These are phyloP conservation scores for Melieria picta DNA, from an alignment of 2,888 invertebrate genomes.

Conservation along the genomic window DNA sequence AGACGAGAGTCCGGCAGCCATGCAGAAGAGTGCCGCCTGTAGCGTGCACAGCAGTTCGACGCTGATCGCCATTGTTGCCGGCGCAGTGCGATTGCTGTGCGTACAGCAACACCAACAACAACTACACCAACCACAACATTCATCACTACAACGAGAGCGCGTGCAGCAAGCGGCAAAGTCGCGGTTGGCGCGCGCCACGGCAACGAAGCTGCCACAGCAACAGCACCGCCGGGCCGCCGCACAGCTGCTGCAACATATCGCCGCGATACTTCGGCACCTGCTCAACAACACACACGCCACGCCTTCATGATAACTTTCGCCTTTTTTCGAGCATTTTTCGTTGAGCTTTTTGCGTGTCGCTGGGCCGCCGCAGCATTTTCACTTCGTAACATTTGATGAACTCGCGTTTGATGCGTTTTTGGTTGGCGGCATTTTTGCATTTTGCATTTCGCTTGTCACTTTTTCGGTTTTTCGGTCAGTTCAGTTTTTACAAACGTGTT, in stretches of 20 bases:
- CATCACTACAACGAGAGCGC: background rate
- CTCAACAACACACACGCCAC: slow-evolving; percentile 28
- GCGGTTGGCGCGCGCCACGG: background rate
- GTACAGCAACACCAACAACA: background rate
- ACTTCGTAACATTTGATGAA: background rate
- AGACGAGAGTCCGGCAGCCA: slow-evolving; percentile 63
- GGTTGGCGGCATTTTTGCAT: background rate
- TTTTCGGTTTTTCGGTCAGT: background rate
- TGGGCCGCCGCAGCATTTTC: slow-evolving; percentile 12
- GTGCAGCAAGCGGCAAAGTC: background rate
- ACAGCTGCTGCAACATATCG: background rate
- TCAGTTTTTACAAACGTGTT: no score
- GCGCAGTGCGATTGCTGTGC: background rate
- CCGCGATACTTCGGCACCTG: background rate
- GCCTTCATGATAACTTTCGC: slow-evolving; percentile 16
- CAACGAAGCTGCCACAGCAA: background rate
- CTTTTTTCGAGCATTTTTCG: slow-evolving; percentile 19
- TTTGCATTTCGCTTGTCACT: background rate
- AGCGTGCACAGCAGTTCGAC: slow-evolving; percentile 2
- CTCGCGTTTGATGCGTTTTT: background rate
- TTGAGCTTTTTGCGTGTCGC: slow-evolving; percentile 41
- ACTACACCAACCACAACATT: background rate
- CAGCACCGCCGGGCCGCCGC: background rate
- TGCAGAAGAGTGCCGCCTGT: slow-evolving; percentile 57
- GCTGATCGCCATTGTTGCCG: background rate